phyloP scores from a whole-genome alignment of 2,113 vertebrate species.

The Columbina picui region DNA sequence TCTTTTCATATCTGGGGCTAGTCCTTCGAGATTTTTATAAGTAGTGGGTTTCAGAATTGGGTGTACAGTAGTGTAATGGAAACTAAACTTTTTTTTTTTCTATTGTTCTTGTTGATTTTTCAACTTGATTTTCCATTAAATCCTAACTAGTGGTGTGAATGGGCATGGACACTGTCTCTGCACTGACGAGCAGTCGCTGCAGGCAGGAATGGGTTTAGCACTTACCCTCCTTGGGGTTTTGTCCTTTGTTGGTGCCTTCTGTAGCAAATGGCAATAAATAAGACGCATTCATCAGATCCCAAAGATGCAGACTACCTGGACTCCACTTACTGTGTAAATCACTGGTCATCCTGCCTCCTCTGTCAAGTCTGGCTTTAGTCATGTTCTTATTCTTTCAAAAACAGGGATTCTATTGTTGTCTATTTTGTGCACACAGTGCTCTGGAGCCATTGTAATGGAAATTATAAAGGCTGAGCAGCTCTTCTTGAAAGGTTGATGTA shows the following conservation, averaged over 20 bases:
- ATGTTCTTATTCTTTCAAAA: not conserved
- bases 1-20: not conserved
- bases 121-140: not conserved
- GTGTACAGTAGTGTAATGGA: not conserved
- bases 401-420: not conserved
- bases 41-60: not conserved
- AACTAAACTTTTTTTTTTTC: not conserved
- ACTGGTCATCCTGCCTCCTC: not conserved
- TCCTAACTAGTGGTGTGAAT: not conserved
- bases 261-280: not conserved
- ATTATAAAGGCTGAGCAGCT: not conserved
- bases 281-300: not conserved
- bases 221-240: not conserved
- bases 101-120: not conserved
- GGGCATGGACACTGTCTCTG: not conserved
- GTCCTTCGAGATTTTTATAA: not conserved
- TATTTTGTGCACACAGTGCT: not conserved
- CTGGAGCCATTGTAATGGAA: not conserved
- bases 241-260: not conserved
- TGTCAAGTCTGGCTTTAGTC: not conserved
- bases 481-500: not conserved
- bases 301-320: not conserved
- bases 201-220: not conserved
- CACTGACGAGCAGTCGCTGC: not conserved
- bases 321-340: not conserved